Evolutionary conservation across 2,888 invertebrate species (phyloP), one percentile per base, ranked within the genome.

Genomic region (Cheilosia vernalis): DNA sequence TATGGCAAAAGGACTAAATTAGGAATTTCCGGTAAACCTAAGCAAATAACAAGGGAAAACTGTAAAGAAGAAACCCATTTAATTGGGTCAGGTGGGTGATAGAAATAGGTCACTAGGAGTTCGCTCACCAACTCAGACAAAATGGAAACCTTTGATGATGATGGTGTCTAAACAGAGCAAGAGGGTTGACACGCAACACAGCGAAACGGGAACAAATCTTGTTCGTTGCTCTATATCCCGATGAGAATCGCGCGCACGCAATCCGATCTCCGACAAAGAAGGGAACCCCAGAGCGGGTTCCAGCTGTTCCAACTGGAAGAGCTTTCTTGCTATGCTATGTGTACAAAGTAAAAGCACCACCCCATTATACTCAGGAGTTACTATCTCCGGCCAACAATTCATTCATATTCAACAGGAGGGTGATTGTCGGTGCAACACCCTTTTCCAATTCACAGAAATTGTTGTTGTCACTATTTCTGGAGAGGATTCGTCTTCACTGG

Each of bases 371-470:
- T 44, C 44, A n/a, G 19, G 30, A 30, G 47, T 47, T 51, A 74
- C 56, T 56, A 58, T 27, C 63, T 47, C 64, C 42, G 77, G 53
- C 58, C 4, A 58, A 63, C 33, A 37, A 53, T 82, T 84, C 84
- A 84, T 84, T 84, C 84, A 80, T 80, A 80, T 84, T 84, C 84
- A 84, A 84, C 84, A 84, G 84, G 84, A 84, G 84, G 84, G 84
- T 80, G 84, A 80, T 84, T 84, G 60, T 69, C 69, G 24, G 64
- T 69, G 74, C 80, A 80, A 74, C 69, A 80, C 74, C 80, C 80
- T 80, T 30, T 69, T 5, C 21, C 66, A 58, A 40, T 77, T 15
- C 21, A 51, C 4, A 27, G 7, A 33, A 33, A 24, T 56, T 42
- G 66, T 55, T 67, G 27, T 67, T 44, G 42, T 30, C 40, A 40